A percentile compares a stretch with the other conserved stretches of the same genome.
These are phyloP conservation scores for Parnassius apollo DNA, from an alignment of 2,888 invertebrate species.

Conservation along the genomic window DNA sequence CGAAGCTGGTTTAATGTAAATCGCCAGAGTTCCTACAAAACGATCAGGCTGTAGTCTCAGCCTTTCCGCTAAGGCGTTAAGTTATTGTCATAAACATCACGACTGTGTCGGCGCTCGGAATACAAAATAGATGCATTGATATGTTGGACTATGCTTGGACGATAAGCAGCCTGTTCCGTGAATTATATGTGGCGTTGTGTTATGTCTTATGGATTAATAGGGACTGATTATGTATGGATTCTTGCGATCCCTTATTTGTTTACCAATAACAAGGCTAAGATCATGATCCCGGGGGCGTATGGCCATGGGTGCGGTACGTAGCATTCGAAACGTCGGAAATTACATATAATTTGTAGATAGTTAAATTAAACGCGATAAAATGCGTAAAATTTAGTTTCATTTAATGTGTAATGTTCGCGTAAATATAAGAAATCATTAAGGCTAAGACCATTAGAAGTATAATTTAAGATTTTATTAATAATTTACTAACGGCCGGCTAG, in stretches of 20 bases:
- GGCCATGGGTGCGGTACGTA: too few species aligned
- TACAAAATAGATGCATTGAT: conserved; percentile 36
- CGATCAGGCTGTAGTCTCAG: conserved; percentile 5
- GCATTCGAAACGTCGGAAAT: too few species aligned
- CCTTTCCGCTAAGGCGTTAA: conserved; percentile 25
- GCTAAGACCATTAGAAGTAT: too few species aligned
- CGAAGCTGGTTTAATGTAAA: conserved; percentile 36
- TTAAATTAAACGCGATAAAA: too few species aligned
- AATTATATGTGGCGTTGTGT: conserved; percentile 2
- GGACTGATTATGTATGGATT: not conserved
- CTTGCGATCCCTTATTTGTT: not conserved
- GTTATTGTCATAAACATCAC: conserved; percentile 34
- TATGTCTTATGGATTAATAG: conserved; percentile 1
- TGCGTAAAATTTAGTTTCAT: too few species aligned
- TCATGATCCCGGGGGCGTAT: too few species aligned
- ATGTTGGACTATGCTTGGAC: conserved; percentile 24
- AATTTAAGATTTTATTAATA: too few species aligned
- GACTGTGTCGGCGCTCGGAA: conserved; percentile 31
- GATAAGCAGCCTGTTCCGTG: conserved; percentile 15
- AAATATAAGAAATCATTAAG: too few species aligned
- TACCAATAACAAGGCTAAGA: not conserved
- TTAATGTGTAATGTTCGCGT: too few species aligned
- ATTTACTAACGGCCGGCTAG: too few species aligned
- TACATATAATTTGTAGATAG: too few species aligned
- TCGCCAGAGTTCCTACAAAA: conserved; percentile 26